These are phyloP conservation scores for Nesoenas mayeri DNA, from an alignment of 2,113 vertebrate species.

Conservation along the genomic window DNA sequence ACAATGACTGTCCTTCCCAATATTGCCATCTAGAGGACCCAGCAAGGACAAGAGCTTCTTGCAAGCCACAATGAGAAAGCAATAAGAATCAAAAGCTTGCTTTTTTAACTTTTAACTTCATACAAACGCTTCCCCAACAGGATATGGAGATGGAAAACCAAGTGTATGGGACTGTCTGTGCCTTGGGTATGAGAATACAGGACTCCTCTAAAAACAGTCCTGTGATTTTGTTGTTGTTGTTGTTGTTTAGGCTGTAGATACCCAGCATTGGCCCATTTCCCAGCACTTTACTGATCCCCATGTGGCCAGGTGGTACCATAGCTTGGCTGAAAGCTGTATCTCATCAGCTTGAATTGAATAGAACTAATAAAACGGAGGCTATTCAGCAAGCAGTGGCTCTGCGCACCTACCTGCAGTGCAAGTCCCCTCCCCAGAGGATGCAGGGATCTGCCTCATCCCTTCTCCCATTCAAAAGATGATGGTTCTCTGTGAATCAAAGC, in stretches of 20 bases:
- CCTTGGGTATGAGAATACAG: not conserved
- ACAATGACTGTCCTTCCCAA: constrained; percentile 32
- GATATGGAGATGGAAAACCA: not conserved
- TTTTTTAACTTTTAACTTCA: not conserved
- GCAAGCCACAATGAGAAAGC: not conserved
- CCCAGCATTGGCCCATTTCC: not conserved
- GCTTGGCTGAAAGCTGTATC: not conserved
- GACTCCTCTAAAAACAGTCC: not conserved
- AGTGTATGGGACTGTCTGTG: not conserved
- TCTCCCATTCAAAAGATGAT: not conserved
- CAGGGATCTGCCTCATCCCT: not conserved
- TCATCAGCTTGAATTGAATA: not conserved
- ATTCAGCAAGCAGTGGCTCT: not conserved
- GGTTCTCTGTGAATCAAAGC: not conserved
- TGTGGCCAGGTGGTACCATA: not conserved
- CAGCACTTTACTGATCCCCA: not conserved
- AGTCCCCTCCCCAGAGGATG: not conserved
- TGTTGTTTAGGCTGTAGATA: not conserved
- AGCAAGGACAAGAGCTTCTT: constrained; percentile 11
- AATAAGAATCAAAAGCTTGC: not conserved
- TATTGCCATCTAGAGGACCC: constrained; percentile 67
- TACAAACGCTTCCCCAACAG: not conserved
- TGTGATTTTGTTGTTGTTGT: not conserved
- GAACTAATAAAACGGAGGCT: not conserved
- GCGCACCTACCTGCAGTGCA: not conserved